A percentile compares a stretch with the other conserved stretches of the same genome.
These are phyloP conservation scores for Dryomyza anilis DNA, from an alignment of 2,888 invertebrate species.

Conservation along the genomic window DNA sequence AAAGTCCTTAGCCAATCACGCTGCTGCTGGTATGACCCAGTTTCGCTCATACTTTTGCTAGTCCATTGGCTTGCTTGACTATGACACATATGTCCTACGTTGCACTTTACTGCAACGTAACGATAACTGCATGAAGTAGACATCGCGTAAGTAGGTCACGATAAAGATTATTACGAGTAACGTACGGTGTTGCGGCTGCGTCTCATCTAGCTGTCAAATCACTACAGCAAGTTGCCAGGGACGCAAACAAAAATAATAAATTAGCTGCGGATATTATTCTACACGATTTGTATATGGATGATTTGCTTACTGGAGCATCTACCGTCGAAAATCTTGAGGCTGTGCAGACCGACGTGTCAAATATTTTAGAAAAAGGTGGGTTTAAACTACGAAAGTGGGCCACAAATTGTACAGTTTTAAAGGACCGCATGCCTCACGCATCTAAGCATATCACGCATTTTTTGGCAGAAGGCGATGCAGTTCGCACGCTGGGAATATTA, in stretches of 20 bases:
- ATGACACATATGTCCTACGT: no score
- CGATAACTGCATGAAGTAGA: no score
- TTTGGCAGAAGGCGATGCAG: not conserved
- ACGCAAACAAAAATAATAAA: not conserved
- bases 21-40: no score
- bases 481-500: not conserved
- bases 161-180: not conserved
- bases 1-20: no score
- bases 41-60: no score
- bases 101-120: no score
- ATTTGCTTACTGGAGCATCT: not conserved
- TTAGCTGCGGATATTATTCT: not conserved
- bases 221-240: not conserved
- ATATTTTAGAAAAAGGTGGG: not conserved
- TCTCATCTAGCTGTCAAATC: not conserved
- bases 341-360: not conserved
- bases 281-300: constrained; percentile 16
- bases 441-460: not conserved
- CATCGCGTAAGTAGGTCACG: no score
- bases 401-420: not conserved
- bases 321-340: not conserved
- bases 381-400: not conserved
- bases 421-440: not conserved
- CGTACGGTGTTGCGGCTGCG: not conserved
- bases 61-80: no score